Conservation (phyloP, 2,888 invertebrate species). For the Dorcus parallelipipedus region DNA sequence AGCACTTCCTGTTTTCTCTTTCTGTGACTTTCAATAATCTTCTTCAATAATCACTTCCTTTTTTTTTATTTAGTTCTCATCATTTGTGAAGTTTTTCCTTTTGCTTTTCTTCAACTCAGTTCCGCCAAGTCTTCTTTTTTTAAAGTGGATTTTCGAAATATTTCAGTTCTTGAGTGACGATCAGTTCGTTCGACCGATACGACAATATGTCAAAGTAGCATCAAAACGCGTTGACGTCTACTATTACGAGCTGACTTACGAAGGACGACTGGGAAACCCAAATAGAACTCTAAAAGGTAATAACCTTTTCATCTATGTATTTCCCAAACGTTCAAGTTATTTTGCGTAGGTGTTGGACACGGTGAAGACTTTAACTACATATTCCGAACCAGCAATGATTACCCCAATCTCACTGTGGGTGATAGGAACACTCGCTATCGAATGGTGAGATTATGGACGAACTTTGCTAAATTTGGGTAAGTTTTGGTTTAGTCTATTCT, state of each 20-base stretch:
- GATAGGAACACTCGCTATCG: neutral
- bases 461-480: slow-evolving; percentile 9
- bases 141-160: too few species aligned
- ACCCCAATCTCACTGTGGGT: neutral
- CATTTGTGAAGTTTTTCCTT: too few species aligned
- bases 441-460: slow-evolving; percentile 6
- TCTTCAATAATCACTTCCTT: too few species aligned
- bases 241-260: slow-evolving; percentile 27
- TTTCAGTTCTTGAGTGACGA: slow-evolving; percentile 25
- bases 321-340: too few species aligned
- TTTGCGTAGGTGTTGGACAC: slow-evolving; percentile 1
- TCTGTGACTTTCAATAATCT: too few species aligned
- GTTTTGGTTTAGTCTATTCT: too few species aligned
- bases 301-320: too few species aligned
- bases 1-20: too few species aligned
- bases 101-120: too few species aligned
- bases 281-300: neutral
- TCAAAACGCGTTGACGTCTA: slow-evolving; percentile 19
- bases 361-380: slow-evolving; percentile 7
- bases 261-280: slow-evolving; percentile 27
- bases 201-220: slow-evolving; percentile 18
- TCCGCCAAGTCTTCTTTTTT: too few species aligned
- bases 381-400: neutral
- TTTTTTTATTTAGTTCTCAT: too few species aligned
- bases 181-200: slow-evolving; percentile 24